These are phyloP conservation scores for Chaetoderma sp. DNA, from an alignment of 2,888 invertebrate species.

Conservation along the genomic window DNA sequence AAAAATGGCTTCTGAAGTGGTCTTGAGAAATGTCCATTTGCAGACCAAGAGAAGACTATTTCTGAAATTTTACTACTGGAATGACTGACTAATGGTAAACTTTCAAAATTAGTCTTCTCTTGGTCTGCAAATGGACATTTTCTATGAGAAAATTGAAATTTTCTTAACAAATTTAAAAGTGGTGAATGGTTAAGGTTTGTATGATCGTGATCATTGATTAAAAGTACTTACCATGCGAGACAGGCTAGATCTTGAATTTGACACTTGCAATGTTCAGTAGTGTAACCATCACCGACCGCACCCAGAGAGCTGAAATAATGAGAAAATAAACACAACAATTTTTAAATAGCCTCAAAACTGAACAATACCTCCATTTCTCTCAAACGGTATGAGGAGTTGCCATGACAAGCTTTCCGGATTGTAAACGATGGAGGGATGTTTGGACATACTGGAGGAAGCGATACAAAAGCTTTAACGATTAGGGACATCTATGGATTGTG, in stretches of 20 bases:
- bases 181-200: no score
- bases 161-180: not conserved
- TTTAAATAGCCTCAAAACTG: not conserved
- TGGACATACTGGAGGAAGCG: no score
- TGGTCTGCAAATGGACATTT: not conserved
- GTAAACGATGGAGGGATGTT: no score
- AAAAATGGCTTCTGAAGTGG: no score
- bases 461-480: no score
- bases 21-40: no score
- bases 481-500: no score
- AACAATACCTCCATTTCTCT: no score
- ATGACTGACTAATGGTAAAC: no score
- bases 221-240: constrained; percentile 51
- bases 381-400: not conserved
- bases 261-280: constrained; percentile 56
- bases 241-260: constrained; percentile 57
- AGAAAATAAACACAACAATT: not conserved
- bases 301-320: constrained; percentile 48
- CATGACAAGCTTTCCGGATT: not conserved
- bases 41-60: no score
- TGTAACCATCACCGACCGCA: constrained; percentile 49
- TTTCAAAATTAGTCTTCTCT: no score
- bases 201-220: not conserved
- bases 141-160: not conserved
- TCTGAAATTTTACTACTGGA: no score